Evolutionary conservation across 2,888 invertebrate species (phyloP), one percentile per base, ranked within the genome.

Genomic region (Microchrysa polita): DNA sequence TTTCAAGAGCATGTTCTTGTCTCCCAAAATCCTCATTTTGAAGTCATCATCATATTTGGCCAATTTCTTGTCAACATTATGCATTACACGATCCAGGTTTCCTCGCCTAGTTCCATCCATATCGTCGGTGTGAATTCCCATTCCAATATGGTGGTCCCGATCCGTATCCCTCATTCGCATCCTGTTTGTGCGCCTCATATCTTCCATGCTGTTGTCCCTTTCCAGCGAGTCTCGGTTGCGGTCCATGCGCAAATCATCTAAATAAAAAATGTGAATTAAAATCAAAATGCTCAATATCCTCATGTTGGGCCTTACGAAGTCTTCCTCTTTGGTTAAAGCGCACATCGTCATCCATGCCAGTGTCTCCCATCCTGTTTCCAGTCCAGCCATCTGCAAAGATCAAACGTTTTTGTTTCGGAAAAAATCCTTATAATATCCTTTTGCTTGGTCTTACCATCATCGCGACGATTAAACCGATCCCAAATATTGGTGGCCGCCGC

Each of bases 401-500:
- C 10, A 55, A 48, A 48, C 48, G 12, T 48, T 12, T 12, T 12
- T 7, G 48, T 12, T 48, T 48, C 14, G 48, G 48, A 48, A 12
- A 42, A 42, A 12, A 9, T 42, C 7, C 7, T 12, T 42, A 12
- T 42, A 12, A 42, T 7, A 42, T 9, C 12, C 48, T 48, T 44
- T 22, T n/a, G n/a, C n/a, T n/a, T n/a, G 48, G 12, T 22, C 48
- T 20, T 14, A 20, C 65, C 44, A 18, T n/a, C 12, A 16, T 18
- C 48, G 5, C 48, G 65, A n/a, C 10, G 42, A 5, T 14, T 44
- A n/a, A 22, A 18, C 44, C 44, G 22, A 14, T 34, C 40, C 5
- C 16, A 23, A 16, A 55, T 40, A 0, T 2, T 2, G 48, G 81
- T 81, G 74, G 85, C 85, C 73, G 82, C 78, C 74, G 83, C 84